phyloP scores from a whole-genome alignment of 2,797 vertebrate genomes.

The Poecilia wingei region DNA sequence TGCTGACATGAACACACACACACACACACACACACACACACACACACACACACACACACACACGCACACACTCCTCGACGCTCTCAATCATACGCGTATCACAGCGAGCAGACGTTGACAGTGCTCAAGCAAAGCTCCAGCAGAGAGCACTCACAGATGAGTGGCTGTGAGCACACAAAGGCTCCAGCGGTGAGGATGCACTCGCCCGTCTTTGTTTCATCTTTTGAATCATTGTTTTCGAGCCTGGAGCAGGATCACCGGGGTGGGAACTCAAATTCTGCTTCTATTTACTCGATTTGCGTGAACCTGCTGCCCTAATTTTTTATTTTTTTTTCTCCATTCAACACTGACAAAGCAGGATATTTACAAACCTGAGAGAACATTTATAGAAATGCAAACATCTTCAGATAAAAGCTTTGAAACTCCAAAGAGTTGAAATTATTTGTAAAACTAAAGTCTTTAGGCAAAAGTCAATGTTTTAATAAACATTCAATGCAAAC shows the following conservation, averaged over 20 bases:
- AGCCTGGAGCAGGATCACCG: constrained; percentile 37
- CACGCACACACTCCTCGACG: constrained; percentile 44
- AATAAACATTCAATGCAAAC: not conserved
- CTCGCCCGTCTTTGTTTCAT: constrained; percentile 67
- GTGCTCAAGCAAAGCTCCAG: constrained; percentile 73
- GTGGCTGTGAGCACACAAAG: constrained; percentile 59
- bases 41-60: constrained; percentile 23
- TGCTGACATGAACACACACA: constrained; percentile 74
- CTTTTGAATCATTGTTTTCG: constrained; percentile 51
- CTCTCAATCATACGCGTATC: constrained; percentile 77
- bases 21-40: constrained; percentile 55
- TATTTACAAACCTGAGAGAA: not conserved
- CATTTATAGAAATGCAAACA: constrained; percentile 15
- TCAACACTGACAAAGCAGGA: constrained; percentile 20
- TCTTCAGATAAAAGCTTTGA: not conserved
- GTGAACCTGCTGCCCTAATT: constrained; percentile 23
- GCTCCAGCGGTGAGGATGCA: constrained; percentile 48
- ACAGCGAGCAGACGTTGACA: constrained; percentile 78
- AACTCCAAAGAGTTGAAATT: not conserved
- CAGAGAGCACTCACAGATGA: constrained; percentile 76
- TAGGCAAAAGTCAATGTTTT: not conserved
- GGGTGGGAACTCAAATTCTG: constrained; percentile 38
- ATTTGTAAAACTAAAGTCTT: not conserved
- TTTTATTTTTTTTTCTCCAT: not conserved
- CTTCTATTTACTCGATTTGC: constrained; percentile 36